Base-by-base conservation (phyloP, 2,888 invertebrate species). In the Nymphalis c-album region DNA sequence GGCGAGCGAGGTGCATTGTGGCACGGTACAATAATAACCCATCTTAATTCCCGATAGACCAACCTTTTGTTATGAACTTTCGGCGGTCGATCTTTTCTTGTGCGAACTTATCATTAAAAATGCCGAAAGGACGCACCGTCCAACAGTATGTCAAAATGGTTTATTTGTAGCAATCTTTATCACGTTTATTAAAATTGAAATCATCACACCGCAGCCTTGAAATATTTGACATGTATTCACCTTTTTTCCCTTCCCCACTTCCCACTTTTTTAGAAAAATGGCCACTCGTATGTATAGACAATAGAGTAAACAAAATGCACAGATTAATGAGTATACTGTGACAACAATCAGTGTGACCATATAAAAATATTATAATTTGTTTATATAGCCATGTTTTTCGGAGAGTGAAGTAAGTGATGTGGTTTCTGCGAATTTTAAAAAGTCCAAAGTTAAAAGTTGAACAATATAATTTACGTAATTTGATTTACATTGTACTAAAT, bases 11-110 rank as follows among this genome's bases (percentile, higher is more conserved):
- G 92, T 92, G 80, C 92, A 92, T 82, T 91, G 92, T 73, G 92
- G 92, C 73, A 92, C 92, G 17, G 92, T 92, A 77, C 92, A 92
- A 83, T 92, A 92, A 85, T 92, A 92, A 84, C 91, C 91, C 92
- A 92, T 92, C 79, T 82, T 86, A 60, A 18, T 66, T n/a, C 53
- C 45, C 50, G 57, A 73, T 73, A 74, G 68, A 72, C 67, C 69
- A 75, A 77, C 77, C 84, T 86, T n/a, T 85, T 86, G 84, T 84
- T 83, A 72, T 79, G 74, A 75, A 72, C 67, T 73, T 71, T 71
- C 72, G 72, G 72, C 75, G 71, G 71, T 73, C 62, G 76, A 77
- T 76, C 78, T 78, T 74, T 74, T 35, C 67, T 63, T 60, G 59
- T 62, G 63, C 69, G 71, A 70, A 67, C 55, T 59, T 74, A 76